phyloP scores from a whole-genome alignment of 2,113 vertebrate genomes.

The Mungos mungo region DNA sequence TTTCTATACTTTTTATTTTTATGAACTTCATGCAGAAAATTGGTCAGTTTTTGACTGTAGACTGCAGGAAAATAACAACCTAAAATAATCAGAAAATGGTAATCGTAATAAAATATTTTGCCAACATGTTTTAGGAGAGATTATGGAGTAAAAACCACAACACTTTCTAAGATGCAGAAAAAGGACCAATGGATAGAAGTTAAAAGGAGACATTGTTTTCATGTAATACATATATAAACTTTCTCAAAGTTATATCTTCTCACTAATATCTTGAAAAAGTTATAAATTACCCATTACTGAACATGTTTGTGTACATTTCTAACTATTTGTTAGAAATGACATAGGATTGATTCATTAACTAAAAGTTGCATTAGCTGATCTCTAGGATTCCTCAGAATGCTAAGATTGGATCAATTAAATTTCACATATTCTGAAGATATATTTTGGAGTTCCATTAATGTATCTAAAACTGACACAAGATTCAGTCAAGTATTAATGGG shows the following conservation, averaged over 20 bases:
- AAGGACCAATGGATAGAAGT: background rate
- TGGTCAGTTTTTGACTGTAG: background rate
- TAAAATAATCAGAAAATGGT: background rate
- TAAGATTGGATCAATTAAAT: background rate
- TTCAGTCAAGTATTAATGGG: background rate
- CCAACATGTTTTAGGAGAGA: background rate
- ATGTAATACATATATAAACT: background rate
- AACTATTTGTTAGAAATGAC: background rate
- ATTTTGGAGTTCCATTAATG: background rate
- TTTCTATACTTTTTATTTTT: background rate
- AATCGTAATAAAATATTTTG: background rate
- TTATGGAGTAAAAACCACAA: background rate
- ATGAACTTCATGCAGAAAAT: background rate
- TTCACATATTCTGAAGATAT: background rate
- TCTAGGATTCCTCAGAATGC: background rate
- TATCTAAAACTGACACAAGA: background rate
- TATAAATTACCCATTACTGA: background rate
- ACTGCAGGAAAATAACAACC: background rate
- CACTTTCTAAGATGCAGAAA: background rate
- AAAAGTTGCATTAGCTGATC: background rate
- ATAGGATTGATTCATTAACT: background rate
- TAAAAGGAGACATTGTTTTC: background rate
- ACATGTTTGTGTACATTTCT: background rate
- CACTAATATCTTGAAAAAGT: background rate
- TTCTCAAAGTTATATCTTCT: background rate